phyloP scores from a whole-genome alignment of 2,888 invertebrate species.

The Macrophya alboannulata region DNA sequence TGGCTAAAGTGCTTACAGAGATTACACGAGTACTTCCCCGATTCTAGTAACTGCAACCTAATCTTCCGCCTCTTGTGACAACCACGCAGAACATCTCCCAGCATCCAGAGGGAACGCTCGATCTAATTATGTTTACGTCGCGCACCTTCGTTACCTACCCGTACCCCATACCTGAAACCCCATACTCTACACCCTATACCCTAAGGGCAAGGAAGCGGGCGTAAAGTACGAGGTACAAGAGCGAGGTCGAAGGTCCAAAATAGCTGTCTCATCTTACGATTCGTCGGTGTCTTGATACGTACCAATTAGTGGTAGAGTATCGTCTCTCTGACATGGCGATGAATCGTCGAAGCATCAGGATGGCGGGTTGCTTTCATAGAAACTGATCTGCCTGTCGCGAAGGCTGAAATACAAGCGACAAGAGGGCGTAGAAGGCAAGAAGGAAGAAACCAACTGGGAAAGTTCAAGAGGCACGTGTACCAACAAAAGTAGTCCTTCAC shows the following conservation, averaged over 20 bases:
- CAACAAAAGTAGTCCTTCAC: constrained; percentile 50
- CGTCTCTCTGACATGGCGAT: constrained; percentile 38
- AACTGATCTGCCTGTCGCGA: constrained; percentile 44
- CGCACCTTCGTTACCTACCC: constrained; percentile 61
- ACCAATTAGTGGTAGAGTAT: constrained; percentile 53
- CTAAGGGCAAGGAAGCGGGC: neutral
- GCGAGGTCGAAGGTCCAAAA: constrained; percentile 66
- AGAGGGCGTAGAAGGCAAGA: constrained; percentile 1
- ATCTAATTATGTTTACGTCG: constrained; percentile 66
- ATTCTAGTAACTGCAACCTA: constrained; percentile 18
- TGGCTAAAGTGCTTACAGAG: neutral
- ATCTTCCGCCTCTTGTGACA: constrained; percentile 16
- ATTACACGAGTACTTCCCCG: neutral
- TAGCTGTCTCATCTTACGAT: constrained; percentile 49
- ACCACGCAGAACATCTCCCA: constrained; percentile 25
- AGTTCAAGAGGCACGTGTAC: constrained; percentile 54
- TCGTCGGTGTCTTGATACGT: constrained; percentile 49
- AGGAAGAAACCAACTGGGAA: constrained; percentile 8
- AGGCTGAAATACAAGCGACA: constrained; percentile 45
- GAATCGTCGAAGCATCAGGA: constrained; percentile 28
- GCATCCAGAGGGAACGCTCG: constrained; percentile 46
- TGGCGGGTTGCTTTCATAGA: constrained; percentile 38
- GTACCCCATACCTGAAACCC: constrained; percentile 56
- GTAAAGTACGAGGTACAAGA: constrained; percentile 58
- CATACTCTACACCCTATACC: constrained; percentile 42